These are phyloP conservation scores for Gila orcuttii DNA, from an alignment of 2,113 vertebrate species.

Conservation along the genomic window DNA sequence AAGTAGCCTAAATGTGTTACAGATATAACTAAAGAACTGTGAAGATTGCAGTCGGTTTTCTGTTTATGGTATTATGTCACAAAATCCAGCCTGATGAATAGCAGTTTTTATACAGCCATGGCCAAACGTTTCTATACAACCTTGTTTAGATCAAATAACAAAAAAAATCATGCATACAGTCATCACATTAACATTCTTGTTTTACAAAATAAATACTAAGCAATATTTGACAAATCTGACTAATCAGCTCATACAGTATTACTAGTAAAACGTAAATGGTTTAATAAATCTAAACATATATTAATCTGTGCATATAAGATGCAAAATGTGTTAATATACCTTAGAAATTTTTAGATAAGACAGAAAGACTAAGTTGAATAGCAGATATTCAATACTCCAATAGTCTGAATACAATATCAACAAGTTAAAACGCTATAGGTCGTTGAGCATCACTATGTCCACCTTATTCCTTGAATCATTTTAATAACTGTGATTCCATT, in stretches of 20 bases:
- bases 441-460: not conserved
- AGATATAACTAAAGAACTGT: too few relatives aligned
- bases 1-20: not conserved
- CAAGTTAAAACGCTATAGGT: not conserved
- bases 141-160: not conserved
- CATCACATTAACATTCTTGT: constrained; percentile 16
- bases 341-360: constrained; percentile 11
- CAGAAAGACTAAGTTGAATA: constrained; percentile 1
- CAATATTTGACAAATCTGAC: constrained; percentile 12
- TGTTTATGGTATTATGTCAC: not conserved
- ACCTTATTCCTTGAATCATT: not conserved
- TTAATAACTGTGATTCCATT: not conserved
- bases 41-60: not conserved
- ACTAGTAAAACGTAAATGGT: constrained; percentile 8
- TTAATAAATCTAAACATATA: constrained; percentile 1
- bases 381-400: constrained; percentile 4
- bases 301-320: constrained; percentile 12
- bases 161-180: constrained; percentile 20
- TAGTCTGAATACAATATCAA: constrained; percentile 31
- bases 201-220: constrained; percentile 18
- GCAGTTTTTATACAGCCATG: constrained; percentile 25
- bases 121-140: not conserved
- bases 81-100: not conserved
- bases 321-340: constrained; percentile 4
- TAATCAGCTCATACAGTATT: not conserved